Evolutionary conservation across 1,140 invertebrate genomes (phyloP), one percentile per base, ranked within the genome.

Genomic region (Meloidogyne exigua): DNA sequence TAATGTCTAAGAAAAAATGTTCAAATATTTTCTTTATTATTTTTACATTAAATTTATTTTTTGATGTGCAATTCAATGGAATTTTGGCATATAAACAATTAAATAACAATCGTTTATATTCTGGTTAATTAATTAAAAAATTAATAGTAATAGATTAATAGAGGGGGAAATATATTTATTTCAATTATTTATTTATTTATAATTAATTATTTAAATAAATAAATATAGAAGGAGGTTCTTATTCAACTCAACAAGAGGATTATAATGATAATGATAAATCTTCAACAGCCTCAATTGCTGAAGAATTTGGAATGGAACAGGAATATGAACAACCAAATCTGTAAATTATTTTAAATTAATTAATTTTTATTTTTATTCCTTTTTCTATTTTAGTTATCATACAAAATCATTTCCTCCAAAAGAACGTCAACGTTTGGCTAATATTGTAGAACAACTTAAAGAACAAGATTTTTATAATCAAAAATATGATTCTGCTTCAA

Each of bases 291-390:
- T 12, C 25, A 62, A 25, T 25, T 36, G 3, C 0, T 36, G 69
- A 36, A 21, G 42, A 71, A 28, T 18, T 62, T 18, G 72, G 62
- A 12, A n/a, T 32, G 21, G 66, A 32, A 68, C 25, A 73, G 23
- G 72, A 73, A 64, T 64, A 26, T 36, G 57, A 73, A 32, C 72
- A 64, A 62, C 72, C 72, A 21, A 73, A 73, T 32, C 23, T 64
- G 57, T 62, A 64, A 65, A 26, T 73, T 25, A 36, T 28, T 39
- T 5, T 25, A 23, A 68, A 11, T 25, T 25, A 23, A 32, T 69
- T 44, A 69, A 25, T 15, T 11, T 23, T 42, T 28, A 72, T 26
- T 21, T 18, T 25, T 15, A 21, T 23, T 21, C 23, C 18, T 9
- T 12, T 28, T 4, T 21, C 11, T 57, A 15, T 57, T 73, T 23